Percentiles rank a stretch among this genome's conserved stretches.
These are phyloP conservation scores for Sisyra terminalis DNA, from an alignment of 2,888 invertebrate genomes.

Conservation along the genomic window DNA sequence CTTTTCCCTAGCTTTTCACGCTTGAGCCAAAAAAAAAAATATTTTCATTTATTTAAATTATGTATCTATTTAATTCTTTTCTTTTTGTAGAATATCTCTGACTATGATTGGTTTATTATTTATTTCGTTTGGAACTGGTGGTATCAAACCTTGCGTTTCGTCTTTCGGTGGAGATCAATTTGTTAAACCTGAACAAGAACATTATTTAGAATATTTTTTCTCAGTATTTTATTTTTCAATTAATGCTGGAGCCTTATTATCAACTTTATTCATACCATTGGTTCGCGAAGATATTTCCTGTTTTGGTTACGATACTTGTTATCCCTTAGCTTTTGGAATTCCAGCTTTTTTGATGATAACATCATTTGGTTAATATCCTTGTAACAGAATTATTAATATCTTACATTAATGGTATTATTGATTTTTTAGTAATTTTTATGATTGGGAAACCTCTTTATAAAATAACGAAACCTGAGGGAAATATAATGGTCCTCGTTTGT, in stretches of 20 bases:
- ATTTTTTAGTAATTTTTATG: slow-evolving; percentile 51
- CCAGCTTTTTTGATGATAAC: slow-evolving; percentile 40
- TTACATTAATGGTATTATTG: background rate
- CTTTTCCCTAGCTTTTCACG: no score
- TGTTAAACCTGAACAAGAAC: slow-evolving; percentile 32
- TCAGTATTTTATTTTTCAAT: slow-evolving; percentile 49
- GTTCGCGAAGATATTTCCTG: slow-evolving; percentile 34
- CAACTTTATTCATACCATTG: slow-evolving; percentile 46
- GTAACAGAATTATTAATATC: background rate
- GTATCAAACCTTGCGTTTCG: slow-evolving; percentile 53
- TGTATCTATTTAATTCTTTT: no score
- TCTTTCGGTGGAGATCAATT: slow-evolving; percentile 57
- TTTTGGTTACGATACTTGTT: slow-evolving; percentile 35
- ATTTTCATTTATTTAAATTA: no score
- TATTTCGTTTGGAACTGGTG: slow-evolving; percentile 50
- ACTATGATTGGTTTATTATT: slow-evolving; percentile 26
- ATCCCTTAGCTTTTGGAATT: slow-evolving; percentile 44
- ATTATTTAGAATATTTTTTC: slow-evolving; percentile 41
- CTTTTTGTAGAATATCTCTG: background rate
- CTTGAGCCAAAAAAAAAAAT: no score
- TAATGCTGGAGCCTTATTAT: slow-evolving; percentile 41
- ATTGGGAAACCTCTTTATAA: slow-evolving; percentile 53
- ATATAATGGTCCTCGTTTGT: slow-evolving; percentile 53
- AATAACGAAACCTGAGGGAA: slow-evolving; percentile 54
- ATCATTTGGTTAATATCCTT: slow-evolving; percentile 38